Evolutionary conservation across 1,140 invertebrate species (phyloP), one percentile per base, ranked within the genome.

Genomic region (Coptotermes formosanus): DNA sequence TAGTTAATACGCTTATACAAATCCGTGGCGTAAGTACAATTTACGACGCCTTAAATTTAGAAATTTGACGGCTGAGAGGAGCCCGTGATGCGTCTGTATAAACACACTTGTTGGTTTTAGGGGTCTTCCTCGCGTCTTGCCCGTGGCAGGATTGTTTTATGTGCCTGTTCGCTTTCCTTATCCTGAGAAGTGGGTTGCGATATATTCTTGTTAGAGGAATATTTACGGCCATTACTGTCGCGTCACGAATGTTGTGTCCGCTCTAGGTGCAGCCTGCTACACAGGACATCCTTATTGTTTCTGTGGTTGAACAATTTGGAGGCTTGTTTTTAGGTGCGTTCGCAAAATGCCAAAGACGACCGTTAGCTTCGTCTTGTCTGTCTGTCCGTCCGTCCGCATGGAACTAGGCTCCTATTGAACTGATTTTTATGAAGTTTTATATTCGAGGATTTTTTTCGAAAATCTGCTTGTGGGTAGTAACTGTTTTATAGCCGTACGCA

Each of bases 191-290:
- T 75, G 64, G 59, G 25, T 25, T 30, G 64, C 64, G 25, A 75
- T 75, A 75, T 75, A 75, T 75, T 75, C 64, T 75, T 75, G 64
- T 75, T 75, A 75, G n/a, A 75, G 64, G 64, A 30, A 75, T 75
- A 75, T 75, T 75, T 75, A 75, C 25, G 64, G 64, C 64, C 64
- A 75, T 3, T 30, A 75, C 64, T 75, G n/a, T 25, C n/a, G 59
- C 59, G 59, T 4, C 59, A 64, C 59, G 59, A 64, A n/a, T 64
- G 64, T 75, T 75, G 30, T 14, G 4, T 30, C n/a, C 1, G 64
- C 64, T 75, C 2, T 75, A 75, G 64, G n/a, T 75, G 64, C 64
- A 75, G 2, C n/a, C 7, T 75, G 64, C 52, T 55, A 38, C 38
- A 38, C 38, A 38, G 38, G 38, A 38, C 38, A 38, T 38, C 4